Base-by-base conservation (phyloP, 2,113 vertebrate genomes). In the Stomatorhinus ivindoensis region DNA sequence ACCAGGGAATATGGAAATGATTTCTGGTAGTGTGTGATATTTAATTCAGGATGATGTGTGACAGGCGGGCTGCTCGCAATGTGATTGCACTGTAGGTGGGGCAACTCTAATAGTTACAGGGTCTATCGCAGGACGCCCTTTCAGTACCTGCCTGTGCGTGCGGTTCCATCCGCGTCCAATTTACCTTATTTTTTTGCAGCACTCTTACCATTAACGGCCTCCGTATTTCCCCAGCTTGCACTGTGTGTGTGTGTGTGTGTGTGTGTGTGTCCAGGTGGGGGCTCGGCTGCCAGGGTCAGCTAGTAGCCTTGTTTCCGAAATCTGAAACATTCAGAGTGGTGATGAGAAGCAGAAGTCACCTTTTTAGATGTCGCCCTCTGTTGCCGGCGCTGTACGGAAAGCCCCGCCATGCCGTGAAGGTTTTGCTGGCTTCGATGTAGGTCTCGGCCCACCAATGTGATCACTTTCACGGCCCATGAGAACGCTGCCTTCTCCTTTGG, bases 1-100 rank as follows among this genome's bases (percentile, higher is more conserved):
- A 92, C 96, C 97, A 93, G 96, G 97, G 97, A 97, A 96, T 97
- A 98, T 98, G 97, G 96, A 98, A 98, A 98, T 98, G 91, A 95
- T 96, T 96, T 97, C 95, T 96, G 96, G 96, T 96, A 95, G 95
- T 97, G 94, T 97, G 94, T 96, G 94, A 97, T 96, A 97, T 97
- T 96, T 95, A 96, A 94, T 94, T 94, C 93, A 94, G 94, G 96
- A 96, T 95, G 95, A 94, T 95, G 94, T 95, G 94, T 96, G 95
- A 96, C 96, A 96, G 94, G 85, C 42, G 44, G 42, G 87, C 61
- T 73, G 87, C 87, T 90, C 21, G 46, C 58, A 35, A 50, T 87
- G 86, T 89, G 61, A 19, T 89, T 76, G 50, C 87, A 76, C 86
- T 87, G 88, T 87, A 69, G 91, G 84, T 84, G 39, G 69, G 88